A percentile compares a stretch with the other conserved stretches of the same genome.
Evolutionary conservation across 2,113 vertebrate species (phyloP).

Genomic region (Lamprotornis superbus): DNA sequence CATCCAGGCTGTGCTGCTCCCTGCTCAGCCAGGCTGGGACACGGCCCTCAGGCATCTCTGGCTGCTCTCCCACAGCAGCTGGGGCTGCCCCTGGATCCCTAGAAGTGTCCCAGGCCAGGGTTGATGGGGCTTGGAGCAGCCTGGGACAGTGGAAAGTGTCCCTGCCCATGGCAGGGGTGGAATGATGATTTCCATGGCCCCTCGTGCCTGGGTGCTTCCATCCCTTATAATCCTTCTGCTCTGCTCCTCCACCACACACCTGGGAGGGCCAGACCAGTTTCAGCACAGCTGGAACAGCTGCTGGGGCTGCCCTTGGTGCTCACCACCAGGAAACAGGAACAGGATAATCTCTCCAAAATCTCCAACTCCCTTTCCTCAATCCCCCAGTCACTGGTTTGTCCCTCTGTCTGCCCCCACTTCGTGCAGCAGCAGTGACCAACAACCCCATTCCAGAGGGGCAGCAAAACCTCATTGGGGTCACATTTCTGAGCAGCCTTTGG

Average conservation of each 20-base stretch:
- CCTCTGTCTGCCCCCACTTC: not conserved
- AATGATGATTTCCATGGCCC: not conserved
- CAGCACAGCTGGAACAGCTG: not conserved
- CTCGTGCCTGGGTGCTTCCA: fast-evolving
- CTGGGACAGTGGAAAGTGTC: no score
- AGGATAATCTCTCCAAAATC: not conserved
- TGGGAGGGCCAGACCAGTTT: not conserved
- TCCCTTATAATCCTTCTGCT: not conserved
- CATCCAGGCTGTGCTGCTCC: not conserved
- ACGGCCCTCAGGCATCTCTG: fast-evolving
- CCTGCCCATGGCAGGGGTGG: not conserved
- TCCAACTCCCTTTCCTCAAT: not conserved
- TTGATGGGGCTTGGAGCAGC: not conserved
- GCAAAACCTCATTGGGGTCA: not conserved
- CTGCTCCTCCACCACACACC: not conserved
- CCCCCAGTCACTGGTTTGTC: not conserved
- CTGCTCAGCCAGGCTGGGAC: not conserved
- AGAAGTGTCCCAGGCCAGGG: not conserved
- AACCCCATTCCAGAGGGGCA: not conserved
- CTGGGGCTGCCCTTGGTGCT: not conserved
- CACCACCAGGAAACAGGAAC: not conserved
- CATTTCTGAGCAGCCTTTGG: not conserved
- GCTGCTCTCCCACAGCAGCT: not conserved
- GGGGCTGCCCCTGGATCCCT: not conserved
- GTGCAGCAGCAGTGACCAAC: not conserved